Percentiles rank a stretch among this genome's conserved stretches.
phyloP scores from a whole-genome alignment of 2,113 vertebrate species.

The Accipiter cooperii region DNA sequence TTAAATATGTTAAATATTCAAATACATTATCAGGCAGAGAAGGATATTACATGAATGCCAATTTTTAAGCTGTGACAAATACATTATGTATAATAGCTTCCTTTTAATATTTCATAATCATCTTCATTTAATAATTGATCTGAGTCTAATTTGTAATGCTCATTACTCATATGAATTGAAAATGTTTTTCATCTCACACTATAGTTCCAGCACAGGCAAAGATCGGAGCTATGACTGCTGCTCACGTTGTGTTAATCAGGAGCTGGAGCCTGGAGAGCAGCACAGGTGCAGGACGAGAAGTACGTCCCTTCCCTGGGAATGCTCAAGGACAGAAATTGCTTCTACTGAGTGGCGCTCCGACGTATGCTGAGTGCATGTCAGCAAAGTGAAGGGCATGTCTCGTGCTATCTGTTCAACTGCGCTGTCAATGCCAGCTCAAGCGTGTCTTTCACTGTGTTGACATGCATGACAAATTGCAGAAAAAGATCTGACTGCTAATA shows the following conservation, averaged over 20 bases:
- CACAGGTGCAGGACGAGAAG: neutral
- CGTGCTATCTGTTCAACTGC: neutral
- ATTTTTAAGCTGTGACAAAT: constrained; percentile 34
- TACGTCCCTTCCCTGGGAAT: neutral
- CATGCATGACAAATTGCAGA: neutral
- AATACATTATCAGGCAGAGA: neutral
- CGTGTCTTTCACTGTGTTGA: neutral
- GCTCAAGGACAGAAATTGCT: neutral
- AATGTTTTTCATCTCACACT: neutral
- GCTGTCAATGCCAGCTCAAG: neutral
- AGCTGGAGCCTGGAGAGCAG: neutral
- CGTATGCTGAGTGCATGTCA: neutral
- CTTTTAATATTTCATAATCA: constrained; percentile 46
- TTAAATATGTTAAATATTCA: neutral
- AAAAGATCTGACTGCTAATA: neutral
- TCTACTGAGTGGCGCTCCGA: neutral
- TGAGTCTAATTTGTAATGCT: constrained; percentile 10
- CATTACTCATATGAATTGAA: constrained; percentile 18
- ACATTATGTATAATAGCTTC: constrained; percentile 10
- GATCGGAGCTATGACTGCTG: accelerated
- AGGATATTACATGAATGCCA: neutral
- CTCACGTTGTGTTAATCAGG: neutral
- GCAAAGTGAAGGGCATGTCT: neutral
- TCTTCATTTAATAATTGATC: constrained; percentile 44
- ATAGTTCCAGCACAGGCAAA: neutral